Evolutionary conservation across 1,140 invertebrate species (phyloP).

Genomic region (Penaeus japonicus): DNA sequence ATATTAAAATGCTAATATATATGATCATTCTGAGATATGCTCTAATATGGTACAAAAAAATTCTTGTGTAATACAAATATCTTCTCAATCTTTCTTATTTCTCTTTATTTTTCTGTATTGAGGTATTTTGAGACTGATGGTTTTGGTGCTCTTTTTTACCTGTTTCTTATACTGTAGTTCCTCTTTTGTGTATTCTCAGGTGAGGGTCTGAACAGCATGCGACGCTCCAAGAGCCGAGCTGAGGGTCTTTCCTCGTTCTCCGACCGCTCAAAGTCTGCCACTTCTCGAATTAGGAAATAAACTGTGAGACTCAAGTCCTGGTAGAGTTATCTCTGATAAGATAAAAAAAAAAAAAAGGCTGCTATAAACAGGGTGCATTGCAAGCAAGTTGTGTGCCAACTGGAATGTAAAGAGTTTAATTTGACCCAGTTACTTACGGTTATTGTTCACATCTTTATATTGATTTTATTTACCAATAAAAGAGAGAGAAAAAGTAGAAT

Average conservation of each 20-base stretch:
- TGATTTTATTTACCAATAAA: not conserved
- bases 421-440: not conserved
- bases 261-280: constrained; percentile 45
- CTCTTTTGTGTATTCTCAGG: constrained; percentile 33
- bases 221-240: constrained; percentile 45
- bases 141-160: not conserved
- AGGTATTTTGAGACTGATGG: not conserved
- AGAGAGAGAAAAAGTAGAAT: not conserved
- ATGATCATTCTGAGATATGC: not conserved
- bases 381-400: constrained; percentile 35
- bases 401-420: constrained; percentile 8
- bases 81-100: not conserved
- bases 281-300: constrained; percentile 46
- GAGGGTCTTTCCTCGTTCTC: constrained; percentile 48
- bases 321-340: not conserved
- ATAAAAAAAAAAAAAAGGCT: not conserved
- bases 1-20: too few relatives aligned
- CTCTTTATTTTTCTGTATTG: not conserved
- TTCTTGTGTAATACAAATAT: not conserved
- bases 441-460: not conserved
- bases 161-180: not conserved
- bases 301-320: not conserved
- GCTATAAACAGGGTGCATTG: constrained; percentile 32
- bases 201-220: constrained; percentile 46
- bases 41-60: not conserved